Base-by-base conservation (phyloP, 2,113 vertebrate species). In the Lota lota region DNA sequence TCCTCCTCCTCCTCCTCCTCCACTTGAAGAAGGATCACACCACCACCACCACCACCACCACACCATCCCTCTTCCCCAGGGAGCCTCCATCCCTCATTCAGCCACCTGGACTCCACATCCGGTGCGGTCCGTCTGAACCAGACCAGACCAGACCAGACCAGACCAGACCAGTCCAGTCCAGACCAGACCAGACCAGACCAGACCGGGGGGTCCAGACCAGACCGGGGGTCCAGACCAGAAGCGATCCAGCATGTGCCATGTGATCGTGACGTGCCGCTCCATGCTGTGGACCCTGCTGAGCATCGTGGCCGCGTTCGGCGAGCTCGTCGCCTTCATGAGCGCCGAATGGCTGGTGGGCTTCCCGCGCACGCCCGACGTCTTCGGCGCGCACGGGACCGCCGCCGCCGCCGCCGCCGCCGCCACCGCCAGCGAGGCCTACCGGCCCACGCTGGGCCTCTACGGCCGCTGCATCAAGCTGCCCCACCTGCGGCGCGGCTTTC, bases 221-320 rank as follows among this genome's bases (percentile, higher is more conserved):
- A n/a, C n/a, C n/a, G n/a, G 53, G 64, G 73, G 65, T 63, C 40
- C 40, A 11, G 40, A 11, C 40, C 12, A 47, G 40, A 47, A 5
- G 6, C 8, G 10, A 75, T 70, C 40, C 91, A 94, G 90, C 91
- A 99, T 99, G 97, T 99, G 97, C 95, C 97, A 98, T 93, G 97
- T 99, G 78, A 99, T 99, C 80, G 97, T 99, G 85, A 99, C 97
- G 3, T 99, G 96, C 78, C 96, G 97, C 84, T 99, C 97, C 0
- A 98, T 99, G 97, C 94, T 99, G 4, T 99, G 97, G 97, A 98
- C 97, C 56, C 93, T 99, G 66, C 92, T 99, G 89, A 99, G 97
- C 65, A 98, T 99, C 1, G 92, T 96, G 63, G 95, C 95, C 61
- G 96, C 96, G 0, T 97, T 99, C 0, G 94, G 94, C 0, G 96